Evolutionary conservation across 2,888 invertebrate species (phyloP).

Genomic region (Glyphotaelius pellucidus): DNA sequence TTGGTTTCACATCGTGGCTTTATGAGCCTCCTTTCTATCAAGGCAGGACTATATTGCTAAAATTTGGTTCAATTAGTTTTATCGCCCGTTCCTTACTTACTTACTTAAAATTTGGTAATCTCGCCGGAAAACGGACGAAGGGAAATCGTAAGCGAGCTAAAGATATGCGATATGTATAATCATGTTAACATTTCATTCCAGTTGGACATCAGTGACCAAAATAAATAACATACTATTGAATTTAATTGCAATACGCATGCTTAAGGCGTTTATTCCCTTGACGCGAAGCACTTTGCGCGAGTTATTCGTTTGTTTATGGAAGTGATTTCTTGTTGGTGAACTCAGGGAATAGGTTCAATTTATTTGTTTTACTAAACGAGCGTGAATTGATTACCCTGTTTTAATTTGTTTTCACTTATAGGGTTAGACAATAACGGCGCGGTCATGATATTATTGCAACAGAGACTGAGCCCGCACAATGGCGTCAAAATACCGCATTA

Average conservation of each 20-base stretch:
- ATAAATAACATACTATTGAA: not conserved
- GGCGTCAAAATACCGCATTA: slow-evolving; percentile 44
- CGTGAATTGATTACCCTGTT: not conserved
- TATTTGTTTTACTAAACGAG: not conserved
- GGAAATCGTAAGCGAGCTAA: too few species aligned
- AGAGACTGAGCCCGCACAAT: slow-evolving; percentile 9
- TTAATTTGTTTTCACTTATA: not conserved
- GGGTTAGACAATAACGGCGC: slow-evolving; percentile 22
- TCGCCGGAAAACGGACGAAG: not conserved
- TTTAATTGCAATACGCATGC: not conserved
- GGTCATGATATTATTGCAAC: slow-evolving; percentile 13
- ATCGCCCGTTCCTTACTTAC: not conserved
- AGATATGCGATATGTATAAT: too few species aligned
- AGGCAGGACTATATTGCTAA: not conserved
- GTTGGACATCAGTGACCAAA: not conserved
- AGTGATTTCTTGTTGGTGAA: not conserved
- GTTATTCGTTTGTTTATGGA: not conserved
- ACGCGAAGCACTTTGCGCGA: not conserved
- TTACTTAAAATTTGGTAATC: not conserved
- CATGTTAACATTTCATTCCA: not conserved
- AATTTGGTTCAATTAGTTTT: not conserved
- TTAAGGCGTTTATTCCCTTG: not conserved
- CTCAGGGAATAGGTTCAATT: not conserved
- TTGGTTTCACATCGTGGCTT: not conserved
- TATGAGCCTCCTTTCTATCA: not conserved